Evolutionary conservation across 2,113 vertebrate species (phyloP), one percentile per base, ranked within the genome.

Genomic region (Baryphthengus martii): DNA sequence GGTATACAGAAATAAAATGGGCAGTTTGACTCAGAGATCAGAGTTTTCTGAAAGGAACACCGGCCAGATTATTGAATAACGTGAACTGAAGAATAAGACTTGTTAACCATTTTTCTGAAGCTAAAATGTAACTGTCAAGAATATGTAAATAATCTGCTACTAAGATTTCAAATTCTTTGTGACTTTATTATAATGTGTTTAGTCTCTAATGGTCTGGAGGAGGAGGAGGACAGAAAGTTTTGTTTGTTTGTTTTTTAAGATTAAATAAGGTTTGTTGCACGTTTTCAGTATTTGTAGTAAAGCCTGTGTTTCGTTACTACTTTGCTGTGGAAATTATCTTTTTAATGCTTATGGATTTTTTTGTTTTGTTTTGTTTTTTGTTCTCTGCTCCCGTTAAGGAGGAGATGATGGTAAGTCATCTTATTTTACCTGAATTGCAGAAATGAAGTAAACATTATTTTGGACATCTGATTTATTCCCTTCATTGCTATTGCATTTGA

Each of bases 331-430:
- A 85, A 91, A 42, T 76, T 8, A n/a, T 56, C 5, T 85, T 85
- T 92, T 95, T 80, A 75, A 91, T 71, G 26, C 26, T 93, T 61
- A 85, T n/a, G 67, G 25, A 67, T 47, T 61, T 77, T 85, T 90
- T 72, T 66, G n/a, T 84, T 40, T 15, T 29, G 7, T 56, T 56
- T 56, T 56, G 10, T 33, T 33, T 10, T 13, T 3, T 40, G 24
- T 92, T 17, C 59, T 2, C 12, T 8, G 9, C 1, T 0, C 53
- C 50, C 90, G 75, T 95, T 6, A 93, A 99, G 99, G 99, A 91
- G 98, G 99, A 68, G 99, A 99, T 91, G 98, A 99, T 93, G 99
- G 99, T 99, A 98, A 99, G 99, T 98, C 37, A 84, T 47, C 82
- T 47, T 93, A 63, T 21, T 91, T 88, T 95, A 20, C 80, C 84